Evolutionary conservation across 2,797 vertebrate species (phyloP).

Genomic region (Chrysocyon brachyurus): DNA sequence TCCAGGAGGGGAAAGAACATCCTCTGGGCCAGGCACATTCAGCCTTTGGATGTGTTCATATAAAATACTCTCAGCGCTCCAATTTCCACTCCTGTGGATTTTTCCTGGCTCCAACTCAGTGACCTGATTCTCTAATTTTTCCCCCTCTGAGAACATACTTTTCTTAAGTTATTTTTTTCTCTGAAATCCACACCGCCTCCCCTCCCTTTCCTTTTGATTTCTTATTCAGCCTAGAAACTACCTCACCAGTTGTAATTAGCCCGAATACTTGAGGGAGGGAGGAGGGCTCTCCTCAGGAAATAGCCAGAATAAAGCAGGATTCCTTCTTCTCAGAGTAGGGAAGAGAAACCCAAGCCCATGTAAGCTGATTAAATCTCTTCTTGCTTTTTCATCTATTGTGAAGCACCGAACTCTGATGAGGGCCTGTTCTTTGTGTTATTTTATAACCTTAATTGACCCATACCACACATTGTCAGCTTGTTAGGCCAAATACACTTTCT

Average conservation of each 20-base stretch:
- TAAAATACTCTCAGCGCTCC: slow-evolving; percentile 86
- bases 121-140: slow-evolving; percentile 88
- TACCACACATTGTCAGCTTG: slow-evolving; percentile 29
- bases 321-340: slow-evolving; percentile 22
- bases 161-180: slow-evolving; percentile 84
- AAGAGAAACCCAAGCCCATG: slow-evolving; percentile 49
- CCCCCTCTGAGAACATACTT: slow-evolving; percentile 80
- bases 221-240: slow-evolving; percentile 81
- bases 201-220: slow-evolving; percentile 80
- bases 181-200: slow-evolving; percentile 77
- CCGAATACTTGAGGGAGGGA: slow-evolving; percentile 70
- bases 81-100: slow-evolving; percentile 87
- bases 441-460: slow-evolving; percentile 32
- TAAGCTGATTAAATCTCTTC: slow-evolving; percentile 67
- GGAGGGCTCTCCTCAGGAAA: slow-evolving; percentile 59
- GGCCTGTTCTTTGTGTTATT: slow-evolving; percentile 27
- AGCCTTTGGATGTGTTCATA: slow-evolving; percentile 85
- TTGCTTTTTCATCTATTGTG: slow-evolving; percentile 65
- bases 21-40: slow-evolving; percentile 82
- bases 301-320: slow-evolving; percentile 60
- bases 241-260: slow-evolving; percentile 80
- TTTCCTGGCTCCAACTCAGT: slow-evolving; percentile 88
- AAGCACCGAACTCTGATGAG: slow-evolving; percentile 10
- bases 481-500: neutral
- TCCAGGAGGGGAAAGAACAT: slow-evolving; percentile 80